phyloP scores from a whole-genome alignment of 2,888 invertebrate genomes.

The Drepanosiphum platanoidis region DNA sequence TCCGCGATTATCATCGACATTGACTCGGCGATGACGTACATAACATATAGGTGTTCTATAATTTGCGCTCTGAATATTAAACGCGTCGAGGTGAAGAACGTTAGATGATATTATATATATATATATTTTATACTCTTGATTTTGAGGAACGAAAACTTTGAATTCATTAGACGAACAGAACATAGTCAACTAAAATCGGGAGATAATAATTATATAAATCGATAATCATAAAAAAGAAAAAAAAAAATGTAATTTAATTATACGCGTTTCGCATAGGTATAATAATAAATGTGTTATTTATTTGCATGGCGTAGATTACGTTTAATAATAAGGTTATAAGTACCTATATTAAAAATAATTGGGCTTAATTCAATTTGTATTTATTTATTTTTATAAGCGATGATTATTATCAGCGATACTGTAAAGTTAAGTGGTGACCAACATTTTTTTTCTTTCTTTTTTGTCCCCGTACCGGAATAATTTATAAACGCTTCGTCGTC shows the following conservation, averaged over 20 bases:
- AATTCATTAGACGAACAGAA: not conserved
- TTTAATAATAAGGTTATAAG: not conserved
- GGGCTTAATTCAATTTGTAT: not conserved
- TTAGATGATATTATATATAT: not conserved
- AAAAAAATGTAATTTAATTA: too few species aligned
- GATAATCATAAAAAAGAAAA: not conserved
- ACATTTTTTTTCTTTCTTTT: too few species aligned
- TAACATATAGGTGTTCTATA: not conserved
- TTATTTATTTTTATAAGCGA: too few species aligned
- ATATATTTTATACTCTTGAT: not conserved
- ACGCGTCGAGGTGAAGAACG: not conserved
- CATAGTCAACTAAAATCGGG: too few species aligned
- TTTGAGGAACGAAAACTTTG: not conserved
- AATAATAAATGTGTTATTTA: not conserved
- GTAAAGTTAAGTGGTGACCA: not conserved
- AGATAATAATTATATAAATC: too few species aligned
- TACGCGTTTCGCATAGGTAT: not conserved
- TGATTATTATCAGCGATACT: not conserved
- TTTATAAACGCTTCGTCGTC: not conserved
- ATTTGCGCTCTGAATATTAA: constrained; percentile 22
- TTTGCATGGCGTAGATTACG: not conserved
- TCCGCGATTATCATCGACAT: not conserved
- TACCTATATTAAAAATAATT: not conserved
- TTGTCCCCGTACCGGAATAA: not conserved
- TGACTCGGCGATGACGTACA: not conserved